Evolutionary conservation across 2,888 invertebrate genomes (phyloP).

Genomic region (Polydrusus tereticollis): DNA sequence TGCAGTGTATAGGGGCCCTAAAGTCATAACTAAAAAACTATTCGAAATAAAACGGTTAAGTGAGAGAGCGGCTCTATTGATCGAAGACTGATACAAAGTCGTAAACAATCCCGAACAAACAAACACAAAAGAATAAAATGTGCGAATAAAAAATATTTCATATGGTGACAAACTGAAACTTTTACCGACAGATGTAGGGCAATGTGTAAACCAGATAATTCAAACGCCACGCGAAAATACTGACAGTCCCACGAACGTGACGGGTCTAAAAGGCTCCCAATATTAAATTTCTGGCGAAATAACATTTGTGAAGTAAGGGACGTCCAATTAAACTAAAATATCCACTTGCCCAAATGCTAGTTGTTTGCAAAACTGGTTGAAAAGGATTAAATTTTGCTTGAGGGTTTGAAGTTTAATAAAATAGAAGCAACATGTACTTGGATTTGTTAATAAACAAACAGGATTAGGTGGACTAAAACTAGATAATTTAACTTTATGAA

Average conservation of each 20-base stretch:
- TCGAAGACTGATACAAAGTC: too few species aligned
- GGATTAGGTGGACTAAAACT: too few species aligned
- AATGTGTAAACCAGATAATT: slow-evolving; percentile 16
- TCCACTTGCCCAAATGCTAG: not conserved
- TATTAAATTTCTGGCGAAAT: slow-evolving; percentile 11
- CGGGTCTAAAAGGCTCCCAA: not conserved
- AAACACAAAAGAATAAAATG: not conserved
- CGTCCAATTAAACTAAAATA: slow-evolving; percentile 1
- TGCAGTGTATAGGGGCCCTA: too few species aligned
- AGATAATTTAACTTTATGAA: too few species aligned
- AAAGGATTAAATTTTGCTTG: slow-evolving; percentile 3
- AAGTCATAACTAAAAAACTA: too few species aligned
- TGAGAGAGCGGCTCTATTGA: too few species aligned
- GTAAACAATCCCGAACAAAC: too few species aligned
- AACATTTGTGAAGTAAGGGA: slow-evolving; percentile 2
- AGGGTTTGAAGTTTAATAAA: not conserved
- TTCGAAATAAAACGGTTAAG: too few species aligned
- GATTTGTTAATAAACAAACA: not conserved
- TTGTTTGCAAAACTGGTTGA: not conserved
- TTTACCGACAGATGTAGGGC: slow-evolving; percentile 15
- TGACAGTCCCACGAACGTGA: slow-evolving; percentile 8
- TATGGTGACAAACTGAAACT: not conserved
- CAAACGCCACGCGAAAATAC: slow-evolving; percentile 7
- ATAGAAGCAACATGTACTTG: not conserved
- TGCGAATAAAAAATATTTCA: not conserved